Evolutionary conservation across 2,797 vertebrate genomes (phyloP).

Genomic region (Neosilurus hyrtlii): DNA sequence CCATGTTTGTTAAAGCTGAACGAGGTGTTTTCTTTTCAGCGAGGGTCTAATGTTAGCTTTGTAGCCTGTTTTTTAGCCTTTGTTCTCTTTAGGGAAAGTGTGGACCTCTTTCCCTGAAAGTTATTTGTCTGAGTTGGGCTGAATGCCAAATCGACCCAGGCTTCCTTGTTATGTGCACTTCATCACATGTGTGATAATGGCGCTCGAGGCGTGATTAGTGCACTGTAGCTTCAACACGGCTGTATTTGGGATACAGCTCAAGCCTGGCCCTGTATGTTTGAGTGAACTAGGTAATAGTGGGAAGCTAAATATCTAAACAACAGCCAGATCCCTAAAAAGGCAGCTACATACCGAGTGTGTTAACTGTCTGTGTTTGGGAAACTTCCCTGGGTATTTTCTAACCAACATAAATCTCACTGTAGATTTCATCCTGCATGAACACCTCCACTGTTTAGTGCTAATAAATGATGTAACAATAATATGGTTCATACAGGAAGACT

Average conservation of each 20-base stretch:
- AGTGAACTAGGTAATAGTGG: neutral
- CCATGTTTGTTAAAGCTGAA: too few relatives aligned
- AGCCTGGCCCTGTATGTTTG: neutral
- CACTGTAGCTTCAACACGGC: neutral
- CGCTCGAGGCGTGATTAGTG: neutral
- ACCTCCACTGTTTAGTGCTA: neutral
- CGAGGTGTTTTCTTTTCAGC: neutral
- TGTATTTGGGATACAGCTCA: constrained; percentile 17
- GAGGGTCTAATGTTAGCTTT: neutral
- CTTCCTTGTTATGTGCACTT: neutral
- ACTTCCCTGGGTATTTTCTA: neutral
- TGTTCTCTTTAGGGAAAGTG: neutral
- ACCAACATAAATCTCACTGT: neutral
- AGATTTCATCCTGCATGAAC: neutral
- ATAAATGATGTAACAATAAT: neutral
- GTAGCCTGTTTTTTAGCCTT: neutral
- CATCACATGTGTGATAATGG: neutral
- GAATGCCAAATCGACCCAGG: constrained; percentile 3
- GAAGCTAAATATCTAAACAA: neutral
- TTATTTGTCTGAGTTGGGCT: constrained; percentile 6
- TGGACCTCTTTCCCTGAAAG: neutral
- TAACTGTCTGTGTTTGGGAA: neutral
- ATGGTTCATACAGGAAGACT: neutral
- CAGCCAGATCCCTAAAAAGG: neutral
- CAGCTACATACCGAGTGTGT: neutral